Conservation (phyloP, 2,888 invertebrate species). For the Agrotis puta region DNA sequence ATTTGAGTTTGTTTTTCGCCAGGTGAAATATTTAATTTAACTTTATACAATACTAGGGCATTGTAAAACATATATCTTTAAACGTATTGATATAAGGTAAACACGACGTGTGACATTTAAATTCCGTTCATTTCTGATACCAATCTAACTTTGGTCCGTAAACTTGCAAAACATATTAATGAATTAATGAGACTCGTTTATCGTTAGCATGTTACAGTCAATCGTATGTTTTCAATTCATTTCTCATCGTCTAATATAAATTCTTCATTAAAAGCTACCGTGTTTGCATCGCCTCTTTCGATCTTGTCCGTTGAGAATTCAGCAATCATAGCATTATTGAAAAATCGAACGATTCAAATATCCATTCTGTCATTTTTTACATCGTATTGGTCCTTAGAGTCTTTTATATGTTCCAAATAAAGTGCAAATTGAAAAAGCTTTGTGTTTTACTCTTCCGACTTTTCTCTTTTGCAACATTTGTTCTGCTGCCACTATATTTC, state of each 20-base stretch:
- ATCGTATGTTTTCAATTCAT: conserved; percentile 13
- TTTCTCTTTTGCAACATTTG: conserved; percentile 28
- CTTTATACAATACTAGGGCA: conserved; percentile 10
- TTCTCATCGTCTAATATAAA: not conserved
- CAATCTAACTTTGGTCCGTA: conserved; percentile 41
- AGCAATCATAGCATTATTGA: conserved; percentile 2
- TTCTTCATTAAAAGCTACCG: not conserved
- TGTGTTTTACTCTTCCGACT: conserved; percentile 2
- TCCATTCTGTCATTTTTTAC: not conserved
- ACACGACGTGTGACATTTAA: conserved; percentile 40
- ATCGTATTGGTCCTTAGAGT: not conserved
- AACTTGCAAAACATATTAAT: conserved; percentile 40
- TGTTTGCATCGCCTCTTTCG: conserved; percentile 1
- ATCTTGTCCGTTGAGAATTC: not conserved
- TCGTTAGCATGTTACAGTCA: conserved; percentile 3
- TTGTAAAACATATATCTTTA: conserved; percentile 22
- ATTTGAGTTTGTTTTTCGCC: conserved; percentile 10
- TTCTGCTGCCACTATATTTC: conserved; percentile 37
- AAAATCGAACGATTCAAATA: conserved; percentile 9
- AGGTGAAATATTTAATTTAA: conserved; percentile 19
- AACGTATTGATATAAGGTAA: conserved; percentile 42
- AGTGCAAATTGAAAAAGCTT: conserved; percentile 14
- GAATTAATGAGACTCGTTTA: conserved; percentile 22
- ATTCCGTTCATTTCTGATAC: conserved; percentile 36
- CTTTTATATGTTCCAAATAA: not conserved